Evolutionary conservation across 2,888 invertebrate genomes (phyloP), one percentile per base, ranked within the genome.

Genomic region (Drosophila paucipuncta): DNA sequence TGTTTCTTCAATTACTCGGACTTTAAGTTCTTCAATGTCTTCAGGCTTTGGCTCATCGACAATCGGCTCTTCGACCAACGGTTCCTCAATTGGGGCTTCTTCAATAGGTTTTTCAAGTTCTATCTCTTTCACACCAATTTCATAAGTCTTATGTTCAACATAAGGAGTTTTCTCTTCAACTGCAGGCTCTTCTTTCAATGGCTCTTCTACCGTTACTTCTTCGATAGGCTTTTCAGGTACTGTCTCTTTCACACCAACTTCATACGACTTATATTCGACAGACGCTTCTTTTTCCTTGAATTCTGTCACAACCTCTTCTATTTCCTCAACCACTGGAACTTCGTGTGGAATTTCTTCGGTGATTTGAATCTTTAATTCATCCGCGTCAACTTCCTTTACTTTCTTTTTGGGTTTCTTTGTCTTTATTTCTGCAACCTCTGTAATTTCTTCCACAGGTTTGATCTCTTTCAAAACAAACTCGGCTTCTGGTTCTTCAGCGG

Each of bases 341-440:
- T 87, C 87, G 55, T 83, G 71, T 6, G 86, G 85, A 25, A 70
- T 53, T 80, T 90, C 90, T 69, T 94, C 93, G 0, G 79, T 77
- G 13, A 92, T 73, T n/a, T 82, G 73, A 10, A 92, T 86, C 35
- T 91, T 91, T 0, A 91, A 67, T 64, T 92, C 89, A n/a, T 90
- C 86, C 25, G 85, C 91, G 1, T 73, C 83, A 57, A 84, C 86
- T 16, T 91, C 90, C 58, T 85, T 85, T 0, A 76, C 75, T 60
- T 90, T 91, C 85, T 91, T 89, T 60, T 87, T 90, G 0, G 76
- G 76, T 66, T 86, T 91, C 71, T 91, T 92, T 47, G 85, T 84
- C 73, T 83, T 91, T 13, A 90, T 85, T 73, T 90, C 74, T 4
- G 87, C 86, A 11, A 78, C 75, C 66, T 87, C 88, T 5, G 87